Evolutionary conservation across 2,888 invertebrate genomes (phyloP).

Genomic region (Mesodorylaimus sp.): DNA sequence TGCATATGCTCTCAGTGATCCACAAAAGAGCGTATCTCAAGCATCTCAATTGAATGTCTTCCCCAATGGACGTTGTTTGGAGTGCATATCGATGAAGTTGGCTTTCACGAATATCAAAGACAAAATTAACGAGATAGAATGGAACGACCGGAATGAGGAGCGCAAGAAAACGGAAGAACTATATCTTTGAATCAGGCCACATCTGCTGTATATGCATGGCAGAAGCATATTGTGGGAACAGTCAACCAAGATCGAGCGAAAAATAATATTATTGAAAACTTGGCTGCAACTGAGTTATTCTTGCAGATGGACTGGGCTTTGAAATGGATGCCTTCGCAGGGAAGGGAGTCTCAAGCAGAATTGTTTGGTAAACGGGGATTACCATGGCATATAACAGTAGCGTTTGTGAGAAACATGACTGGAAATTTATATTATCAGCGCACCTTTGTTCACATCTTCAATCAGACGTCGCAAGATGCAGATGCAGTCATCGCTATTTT

Average conservation of each 20-base stretch:
- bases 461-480: neutral
- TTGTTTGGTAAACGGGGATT: neutral
- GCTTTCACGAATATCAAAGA: neutral
- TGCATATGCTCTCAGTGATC: neutral
- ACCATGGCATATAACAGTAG: neutral
- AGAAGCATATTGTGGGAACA: neutral
- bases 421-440: neutral
- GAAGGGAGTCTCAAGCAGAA: neutral
- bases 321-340: neutral
- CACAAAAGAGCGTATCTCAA: neutral
- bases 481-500: neutral
- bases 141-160: neutral
- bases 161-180: neutral
- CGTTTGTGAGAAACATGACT: neutral
- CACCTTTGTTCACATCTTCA: neutral
- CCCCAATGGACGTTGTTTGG: neutral
- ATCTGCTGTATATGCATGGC: neutral
- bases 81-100: neutral
- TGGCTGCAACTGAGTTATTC: neutral
- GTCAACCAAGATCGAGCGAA: constrained; percentile 1
- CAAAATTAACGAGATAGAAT: neutral
- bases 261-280: neutral
- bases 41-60: neutral
- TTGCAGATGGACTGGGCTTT: neutral
- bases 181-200: neutral